phyloP scores from a whole-genome alignment of 2,888 invertebrate species.

The Girardia tigrina region DNA sequence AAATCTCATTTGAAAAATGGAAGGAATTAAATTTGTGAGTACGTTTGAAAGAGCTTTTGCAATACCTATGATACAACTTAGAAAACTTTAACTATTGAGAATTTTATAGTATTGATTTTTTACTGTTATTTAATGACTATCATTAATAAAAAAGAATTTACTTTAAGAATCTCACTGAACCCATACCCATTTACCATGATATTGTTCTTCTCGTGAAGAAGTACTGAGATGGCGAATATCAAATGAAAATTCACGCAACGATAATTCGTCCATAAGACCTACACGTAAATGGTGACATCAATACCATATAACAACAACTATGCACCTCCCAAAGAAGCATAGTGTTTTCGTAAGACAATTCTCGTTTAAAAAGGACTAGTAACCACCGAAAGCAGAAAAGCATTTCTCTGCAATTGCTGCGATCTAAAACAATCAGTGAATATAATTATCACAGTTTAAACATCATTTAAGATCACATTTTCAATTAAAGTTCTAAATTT shows the following conservation, averaged over 20 bases:
- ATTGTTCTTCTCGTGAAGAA: slow-evolving; percentile 71
- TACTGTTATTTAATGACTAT: too few species aligned
- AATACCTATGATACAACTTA: too few species aligned
- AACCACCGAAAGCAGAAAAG: slow-evolving; percentile 98
- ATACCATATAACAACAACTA: too few species aligned
- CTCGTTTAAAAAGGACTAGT: slow-evolving; percentile 82
- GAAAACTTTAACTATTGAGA: too few species aligned
- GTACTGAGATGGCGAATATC: slow-evolving; percentile 75
- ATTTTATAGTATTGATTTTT: too few species aligned
- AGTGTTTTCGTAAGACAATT: slow-evolving; percentile 69
- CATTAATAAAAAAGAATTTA: too few species aligned
- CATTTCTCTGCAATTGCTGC: slow-evolving; percentile 81
- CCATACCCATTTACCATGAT: slow-evolving; percentile 82
- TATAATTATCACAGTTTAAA: too few species aligned
- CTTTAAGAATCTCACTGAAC: slow-evolving; percentile 69
- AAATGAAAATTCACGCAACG: slow-evolving; percentile 89
- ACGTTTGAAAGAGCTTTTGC: too few species aligned
- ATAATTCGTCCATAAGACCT: slow-evolving; percentile 75
- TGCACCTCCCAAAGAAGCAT: slow-evolving; percentile 72
- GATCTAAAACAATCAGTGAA: slow-evolving; percentile 53
- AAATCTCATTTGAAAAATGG: too few species aligned
- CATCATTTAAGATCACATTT: too few species aligned
- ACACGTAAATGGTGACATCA: neutral
- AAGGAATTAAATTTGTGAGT: too few species aligned
- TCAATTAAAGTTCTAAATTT: too few species aligned